Conservation (phyloP, 2,797 vertebrate species). For the Cetoscarus ocellatus region DNA sequence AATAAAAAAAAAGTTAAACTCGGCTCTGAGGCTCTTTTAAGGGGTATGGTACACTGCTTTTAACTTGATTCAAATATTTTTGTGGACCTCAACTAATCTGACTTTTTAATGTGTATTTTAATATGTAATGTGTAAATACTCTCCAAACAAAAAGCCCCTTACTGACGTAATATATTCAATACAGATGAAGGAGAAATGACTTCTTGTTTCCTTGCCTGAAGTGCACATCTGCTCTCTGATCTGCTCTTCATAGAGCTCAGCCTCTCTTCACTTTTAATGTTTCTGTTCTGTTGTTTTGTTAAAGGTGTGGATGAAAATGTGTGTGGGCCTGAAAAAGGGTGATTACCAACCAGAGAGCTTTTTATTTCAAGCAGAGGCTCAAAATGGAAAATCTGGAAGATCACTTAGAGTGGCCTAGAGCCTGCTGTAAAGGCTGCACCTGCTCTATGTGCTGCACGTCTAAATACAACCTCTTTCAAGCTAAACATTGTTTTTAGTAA, state of each 20-base stretch:
- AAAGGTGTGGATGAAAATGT: slow-evolving; percentile 18
- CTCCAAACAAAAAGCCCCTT: slow-evolving; percentile 11
- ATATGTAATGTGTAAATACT: slow-evolving; percentile 2
- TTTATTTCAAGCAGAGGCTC: slow-evolving; percentile 20
- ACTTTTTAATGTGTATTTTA: slow-evolving; percentile 33
- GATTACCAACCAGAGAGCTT: slow-evolving; percentile 9
- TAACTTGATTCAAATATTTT: neutral
- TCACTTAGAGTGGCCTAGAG: slow-evolving; percentile 12
- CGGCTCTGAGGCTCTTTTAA: too few species aligned
- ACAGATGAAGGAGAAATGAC: too few species aligned
- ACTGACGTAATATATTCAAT: slow-evolving; percentile 50
- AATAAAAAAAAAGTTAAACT: too few species aligned
- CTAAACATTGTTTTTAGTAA: too few species aligned
- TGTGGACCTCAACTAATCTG: slow-evolving; percentile 10
- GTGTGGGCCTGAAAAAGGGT: slow-evolving; percentile 18
- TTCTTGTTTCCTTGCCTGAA: too few species aligned
- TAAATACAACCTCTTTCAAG: neutral
- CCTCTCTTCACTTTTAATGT: slow-evolving; percentile 37
- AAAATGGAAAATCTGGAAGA: slow-evolving; percentile 38
- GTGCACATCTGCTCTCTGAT: slow-evolving; percentile 34
- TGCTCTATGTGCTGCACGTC: slow-evolving; percentile 27
- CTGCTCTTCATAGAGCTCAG: slow-evolving; percentile 23
- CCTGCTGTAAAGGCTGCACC: slow-evolving; percentile 46
- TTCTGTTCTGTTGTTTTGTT: slow-evolving; percentile 18
- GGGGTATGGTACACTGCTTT: too few species aligned